Percentiles rank a stretch among this genome's conserved stretches.
These are phyloP conservation scores for Echinops telfairi DNA, from an alignment of 2,113 vertebrate genomes.

Conservation along the genomic window DNA sequence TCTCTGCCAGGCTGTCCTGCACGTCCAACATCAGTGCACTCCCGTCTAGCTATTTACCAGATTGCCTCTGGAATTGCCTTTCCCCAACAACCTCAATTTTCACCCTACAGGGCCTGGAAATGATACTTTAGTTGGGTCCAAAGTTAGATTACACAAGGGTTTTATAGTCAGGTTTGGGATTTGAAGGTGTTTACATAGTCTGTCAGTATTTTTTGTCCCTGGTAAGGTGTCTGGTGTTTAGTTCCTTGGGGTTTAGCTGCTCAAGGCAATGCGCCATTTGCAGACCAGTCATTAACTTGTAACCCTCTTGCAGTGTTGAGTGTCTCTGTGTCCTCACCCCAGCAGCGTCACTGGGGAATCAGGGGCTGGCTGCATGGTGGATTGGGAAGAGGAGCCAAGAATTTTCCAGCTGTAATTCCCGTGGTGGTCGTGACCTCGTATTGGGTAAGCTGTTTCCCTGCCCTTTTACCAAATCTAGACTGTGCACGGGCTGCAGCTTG, in stretches of 20 bases:
- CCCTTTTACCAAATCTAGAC: background rate
- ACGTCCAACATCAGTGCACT: background rate
- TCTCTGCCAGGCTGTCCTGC: background rate
- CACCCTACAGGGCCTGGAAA: background rate
- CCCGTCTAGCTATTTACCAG: background rate
- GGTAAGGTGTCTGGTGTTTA: background rate
- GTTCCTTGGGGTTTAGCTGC: background rate
- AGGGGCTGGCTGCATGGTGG: background rate
- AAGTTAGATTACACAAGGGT: background rate
- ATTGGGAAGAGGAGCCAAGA: background rate
- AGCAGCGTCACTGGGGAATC: background rate
- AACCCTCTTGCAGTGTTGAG: background rate
- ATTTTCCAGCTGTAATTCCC: background rate
- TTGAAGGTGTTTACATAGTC: constrained; percentile 3
- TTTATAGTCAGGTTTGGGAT: constrained; percentile 22
- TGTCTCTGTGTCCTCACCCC: background rate
- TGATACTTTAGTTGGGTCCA: background rate
- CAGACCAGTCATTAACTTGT: background rate
- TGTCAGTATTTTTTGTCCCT: constrained; percentile 49
- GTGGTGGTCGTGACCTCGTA: background rate
- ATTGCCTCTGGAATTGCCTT: constrained; percentile 2
- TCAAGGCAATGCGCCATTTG: background rate
- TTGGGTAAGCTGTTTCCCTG: background rate
- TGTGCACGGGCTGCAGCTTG: background rate
- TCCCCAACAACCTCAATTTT: background rate